These are phyloP conservation scores for Microcebus griseorufus DNA, from an alignment of 2,113 vertebrate genomes.

Conservation along the genomic window DNA sequence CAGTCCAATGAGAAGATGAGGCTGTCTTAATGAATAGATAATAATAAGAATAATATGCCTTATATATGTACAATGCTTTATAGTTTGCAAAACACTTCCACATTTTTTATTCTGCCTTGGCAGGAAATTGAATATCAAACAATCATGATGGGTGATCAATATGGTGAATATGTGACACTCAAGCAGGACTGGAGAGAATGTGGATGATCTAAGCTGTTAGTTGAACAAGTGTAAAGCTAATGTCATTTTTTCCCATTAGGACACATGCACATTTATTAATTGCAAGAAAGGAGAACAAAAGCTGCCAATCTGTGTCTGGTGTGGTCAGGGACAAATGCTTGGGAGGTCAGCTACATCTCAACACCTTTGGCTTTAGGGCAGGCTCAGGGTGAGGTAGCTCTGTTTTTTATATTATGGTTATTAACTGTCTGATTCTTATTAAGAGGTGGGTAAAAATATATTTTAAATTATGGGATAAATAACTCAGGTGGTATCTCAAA, in stretches of 20 bases:
- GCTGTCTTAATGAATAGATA: constrained; percentile 52
- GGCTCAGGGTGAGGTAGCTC: not conserved
- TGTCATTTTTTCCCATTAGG: constrained; percentile 50
- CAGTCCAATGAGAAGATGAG: not conserved
- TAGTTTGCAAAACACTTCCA: constrained; percentile 32
- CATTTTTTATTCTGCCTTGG: constrained; percentile 49
- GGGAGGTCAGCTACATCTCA: not conserved
- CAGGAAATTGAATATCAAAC: constrained; percentile 65
- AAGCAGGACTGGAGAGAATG: not conserved
- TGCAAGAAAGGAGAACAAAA: not conserved
- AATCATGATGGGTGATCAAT: constrained; percentile 55
- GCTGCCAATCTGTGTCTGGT: not conserved
- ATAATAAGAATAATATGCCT: not conserved
- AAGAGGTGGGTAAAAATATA: not conserved
- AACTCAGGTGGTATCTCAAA: not conserved
- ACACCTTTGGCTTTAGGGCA: not conserved
- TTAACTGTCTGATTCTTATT: not conserved
- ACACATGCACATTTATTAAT: constrained; percentile 20
- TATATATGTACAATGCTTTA: not conserved
- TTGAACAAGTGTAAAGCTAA: not conserved
- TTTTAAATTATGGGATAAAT: not conserved
- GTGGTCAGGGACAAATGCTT: not conserved
- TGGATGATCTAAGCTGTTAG: constrained; percentile 51
- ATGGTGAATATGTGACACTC: not conserved
- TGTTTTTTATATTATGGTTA: not conserved